Evolutionary conservation across 2,888 invertebrate genomes (phyloP).

Genomic region (Pheosia gnoma): DNA sequence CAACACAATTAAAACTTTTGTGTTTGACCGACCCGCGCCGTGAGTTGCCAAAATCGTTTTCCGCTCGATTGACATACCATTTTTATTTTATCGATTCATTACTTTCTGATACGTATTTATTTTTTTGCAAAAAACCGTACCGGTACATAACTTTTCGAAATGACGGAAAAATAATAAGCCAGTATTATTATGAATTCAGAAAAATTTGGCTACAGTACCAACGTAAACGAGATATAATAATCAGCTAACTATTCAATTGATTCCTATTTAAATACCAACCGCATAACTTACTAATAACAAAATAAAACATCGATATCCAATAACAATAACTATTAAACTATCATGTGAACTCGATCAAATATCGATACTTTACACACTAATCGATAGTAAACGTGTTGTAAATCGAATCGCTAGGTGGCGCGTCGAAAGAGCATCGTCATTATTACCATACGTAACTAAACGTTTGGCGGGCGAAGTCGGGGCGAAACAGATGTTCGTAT

Average conservation of each 20-base stretch:
- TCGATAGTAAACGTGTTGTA: slow-evolving; percentile 6
- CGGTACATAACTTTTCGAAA: neutral
- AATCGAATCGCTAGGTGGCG: slow-evolving; percentile 10
- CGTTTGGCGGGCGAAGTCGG: neutral
- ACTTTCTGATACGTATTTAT: neutral
- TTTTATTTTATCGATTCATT: slow-evolving; percentile 5
- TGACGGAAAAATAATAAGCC: too few relatives aligned
- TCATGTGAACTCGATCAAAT: slow-evolving; percentile 5
- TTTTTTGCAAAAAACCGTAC: neutral
- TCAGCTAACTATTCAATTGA: neutral
- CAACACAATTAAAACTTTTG: slow-evolving; percentile 51
- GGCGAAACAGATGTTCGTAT: slow-evolving; percentile 35
- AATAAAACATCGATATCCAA: neutral
- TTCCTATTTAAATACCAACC: neutral
- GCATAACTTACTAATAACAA: neutral
- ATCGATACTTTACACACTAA: slow-evolving; percentile 5
- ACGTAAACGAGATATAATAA: too few relatives aligned
- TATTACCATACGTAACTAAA: slow-evolving; percentile 11
- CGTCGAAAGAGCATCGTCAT: slow-evolving; percentile 18
- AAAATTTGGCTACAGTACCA: too few relatives aligned
- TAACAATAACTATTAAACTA: slow-evolving; percentile 6
- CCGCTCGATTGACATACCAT: slow-evolving; percentile 21
- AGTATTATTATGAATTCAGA: too few relatives aligned
- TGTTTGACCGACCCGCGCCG: slow-evolving; percentile 34
- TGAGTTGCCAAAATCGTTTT: slow-evolving; percentile 42